Percentiles rank a stretch among this genome's conserved stretches.
Conservation (phyloP, 2,797 vertebrate species). For the Hippocampus kuda region DNA sequence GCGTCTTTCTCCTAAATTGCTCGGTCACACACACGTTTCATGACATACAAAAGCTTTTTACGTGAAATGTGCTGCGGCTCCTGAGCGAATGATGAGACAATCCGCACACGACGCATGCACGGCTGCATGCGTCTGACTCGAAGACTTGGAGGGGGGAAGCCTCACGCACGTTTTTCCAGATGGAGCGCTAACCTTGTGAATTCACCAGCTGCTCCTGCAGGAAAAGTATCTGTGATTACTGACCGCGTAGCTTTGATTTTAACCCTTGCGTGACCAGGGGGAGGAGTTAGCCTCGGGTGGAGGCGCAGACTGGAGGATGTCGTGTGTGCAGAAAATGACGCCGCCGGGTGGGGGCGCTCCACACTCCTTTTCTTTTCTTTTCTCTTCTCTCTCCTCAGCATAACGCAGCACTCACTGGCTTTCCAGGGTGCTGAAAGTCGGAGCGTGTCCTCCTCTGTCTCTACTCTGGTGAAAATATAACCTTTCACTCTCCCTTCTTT, state of each 20-base stretch:
- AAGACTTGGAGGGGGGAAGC: background rate
- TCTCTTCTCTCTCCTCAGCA: slow-evolving; percentile 11
- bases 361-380: slow-evolving; percentile 6
- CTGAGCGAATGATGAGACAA: background rate
- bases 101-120: background rate
- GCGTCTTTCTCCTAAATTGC: background rate
- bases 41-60: background rate
- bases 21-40: background rate
- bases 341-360: slow-evolving; percentile 2
- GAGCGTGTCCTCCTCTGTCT: slow-evolving; percentile 34
- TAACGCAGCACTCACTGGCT: slow-evolving; percentile 55
- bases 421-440: slow-evolving; percentile 63
- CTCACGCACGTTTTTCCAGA: background rate
- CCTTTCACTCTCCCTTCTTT: slow-evolving; percentile 8
- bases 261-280: background rate
- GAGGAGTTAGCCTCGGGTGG: background rate
- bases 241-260: background rate
- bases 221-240: slow-evolving; percentile 3
- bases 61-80: background rate
- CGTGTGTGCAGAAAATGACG: background rate
- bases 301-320: background rate
- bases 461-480: slow-evolving; percentile 10
- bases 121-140: background rate
- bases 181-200: slow-evolving; percentile 3
- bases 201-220: slow-evolving; percentile 7